Evolutionary conservation across 2,113 vertebrate species (phyloP).

Genomic region (Fregata magnificens): DNA sequence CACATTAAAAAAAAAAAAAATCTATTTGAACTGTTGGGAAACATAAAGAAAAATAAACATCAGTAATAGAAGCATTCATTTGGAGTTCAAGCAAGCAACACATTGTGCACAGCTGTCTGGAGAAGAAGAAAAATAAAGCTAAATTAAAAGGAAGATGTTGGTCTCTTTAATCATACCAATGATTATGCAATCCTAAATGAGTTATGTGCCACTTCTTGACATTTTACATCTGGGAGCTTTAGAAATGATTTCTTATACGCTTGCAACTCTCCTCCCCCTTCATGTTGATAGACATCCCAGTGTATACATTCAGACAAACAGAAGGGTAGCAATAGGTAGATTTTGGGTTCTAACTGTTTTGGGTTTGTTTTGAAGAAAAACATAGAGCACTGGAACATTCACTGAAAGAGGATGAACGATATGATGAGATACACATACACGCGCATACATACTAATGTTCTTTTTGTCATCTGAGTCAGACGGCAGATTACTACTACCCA

Average conservation of each 20-base stretch:
- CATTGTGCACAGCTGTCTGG: constrained; percentile 80
- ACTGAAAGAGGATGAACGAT: neutral
- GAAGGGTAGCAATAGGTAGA: neutral
- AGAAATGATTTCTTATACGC: constrained; percentile 50
- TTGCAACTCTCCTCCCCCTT: neutral
- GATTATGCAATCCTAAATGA: constrained; percentile 70
- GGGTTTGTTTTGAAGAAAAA: neutral
- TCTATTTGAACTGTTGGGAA: constrained; percentile 2
- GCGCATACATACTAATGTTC: neutral
- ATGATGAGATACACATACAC: neutral
- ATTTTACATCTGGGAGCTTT: constrained; percentile 61
- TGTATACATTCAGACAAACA: neutral
- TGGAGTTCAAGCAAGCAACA: constrained; percentile 64
- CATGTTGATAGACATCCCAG: neutral
- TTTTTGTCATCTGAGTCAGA: neutral
- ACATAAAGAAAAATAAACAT: constrained; percentile 80
- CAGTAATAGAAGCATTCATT: constrained; percentile 46
- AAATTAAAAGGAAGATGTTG: constrained; percentile 65
- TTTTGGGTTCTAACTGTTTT: neutral
- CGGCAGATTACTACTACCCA: neutral
- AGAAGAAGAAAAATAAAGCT: constrained; percentile 72
- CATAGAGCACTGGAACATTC: neutral
- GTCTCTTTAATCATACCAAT: constrained; percentile 71
- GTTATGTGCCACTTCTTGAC: constrained; percentile 62
- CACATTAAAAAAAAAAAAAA: neutral